These are phyloP conservation scores for Osmerus mordax DNA, from an alignment of 2,113 vertebrate genomes.

Conservation along the genomic window DNA sequence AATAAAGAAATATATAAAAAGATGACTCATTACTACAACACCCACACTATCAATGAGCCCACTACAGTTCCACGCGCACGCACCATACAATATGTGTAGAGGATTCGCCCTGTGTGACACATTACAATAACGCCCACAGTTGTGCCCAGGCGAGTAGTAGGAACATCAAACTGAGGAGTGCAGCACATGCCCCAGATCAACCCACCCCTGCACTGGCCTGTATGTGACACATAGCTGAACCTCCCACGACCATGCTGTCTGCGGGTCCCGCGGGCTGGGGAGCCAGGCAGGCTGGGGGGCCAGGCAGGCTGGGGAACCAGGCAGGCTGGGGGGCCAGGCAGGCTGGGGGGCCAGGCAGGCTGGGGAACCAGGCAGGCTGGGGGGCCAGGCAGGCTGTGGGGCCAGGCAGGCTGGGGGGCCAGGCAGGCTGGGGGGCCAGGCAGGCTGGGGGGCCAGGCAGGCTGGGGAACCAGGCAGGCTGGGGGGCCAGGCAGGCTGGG, in stretches of 20 bases:
- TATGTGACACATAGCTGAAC: slow-evolving; percentile 68
- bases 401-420: neutral
- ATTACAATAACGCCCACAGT: slow-evolving; percentile 69
- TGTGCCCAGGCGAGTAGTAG: slow-evolving; percentile 61
- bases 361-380: too few relatives aligned
- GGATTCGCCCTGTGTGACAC: slow-evolving; percentile 54
- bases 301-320: too few relatives aligned
- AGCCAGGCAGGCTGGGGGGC: too few relatives aligned
- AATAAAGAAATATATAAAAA: slow-evolving; percentile 47
- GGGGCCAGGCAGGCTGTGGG: too few relatives aligned
- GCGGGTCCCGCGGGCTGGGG: slow-evolving; percentile 36
- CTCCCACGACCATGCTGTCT: slow-evolving; percentile 71
- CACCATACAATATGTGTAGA: slow-evolving; percentile 32
- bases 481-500: too few relatives aligned
- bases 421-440: neutral
- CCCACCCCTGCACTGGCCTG: slow-evolving; percentile 69
- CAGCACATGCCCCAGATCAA: slow-evolving; percentile 72
- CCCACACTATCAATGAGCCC: slow-evolving; percentile 66
- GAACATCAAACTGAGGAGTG: slow-evolving; percentile 67
- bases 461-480: too few relatives aligned
- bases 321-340: too few relatives aligned
- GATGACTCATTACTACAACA: slow-evolving; percentile 36
- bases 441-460: too few relatives aligned
- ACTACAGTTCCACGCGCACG: slow-evolving; percentile 24
- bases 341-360: too few relatives aligned